A percentile compares a stretch with the other conserved stretches of the same genome.
These are phyloP conservation scores for Homarus gammarus DNA, from an alignment of 2,888 invertebrate genomes.

Conservation along the genomic window DNA sequence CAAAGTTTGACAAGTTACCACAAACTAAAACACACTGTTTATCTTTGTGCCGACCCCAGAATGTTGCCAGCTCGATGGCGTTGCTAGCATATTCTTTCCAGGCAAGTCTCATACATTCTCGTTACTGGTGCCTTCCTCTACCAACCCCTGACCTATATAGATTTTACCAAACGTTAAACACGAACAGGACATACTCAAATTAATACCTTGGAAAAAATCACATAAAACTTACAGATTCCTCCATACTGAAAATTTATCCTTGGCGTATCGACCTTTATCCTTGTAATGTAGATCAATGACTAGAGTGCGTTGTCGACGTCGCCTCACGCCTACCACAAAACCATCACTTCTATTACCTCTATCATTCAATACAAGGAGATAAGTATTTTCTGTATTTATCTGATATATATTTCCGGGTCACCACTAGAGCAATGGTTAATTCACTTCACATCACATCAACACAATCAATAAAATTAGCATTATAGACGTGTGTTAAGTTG, in stretches of 20 bases:
- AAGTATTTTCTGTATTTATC: neutral
- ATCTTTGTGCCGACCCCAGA: too few relatives aligned
- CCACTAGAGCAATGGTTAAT: neutral
- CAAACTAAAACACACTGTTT: too few relatives aligned
- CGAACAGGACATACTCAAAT: neutral
- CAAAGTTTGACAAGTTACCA: too few relatives aligned
- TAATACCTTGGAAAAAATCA: neutral
- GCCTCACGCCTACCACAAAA: neutral
- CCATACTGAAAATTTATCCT: neutral
- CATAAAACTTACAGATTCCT: neutral
- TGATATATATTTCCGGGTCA: neutral
- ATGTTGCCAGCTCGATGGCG: too few relatives aligned
- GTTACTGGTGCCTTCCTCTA: neutral
- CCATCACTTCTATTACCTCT: neutral
- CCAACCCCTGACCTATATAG: neutral
- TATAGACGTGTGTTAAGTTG: neutral
- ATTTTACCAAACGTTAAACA: too few relatives aligned
- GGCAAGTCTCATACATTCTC: neutral
- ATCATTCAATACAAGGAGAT: neutral
- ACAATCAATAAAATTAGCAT: neutral
- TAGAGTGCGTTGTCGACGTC: neutral
- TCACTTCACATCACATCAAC: neutral
- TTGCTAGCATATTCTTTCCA: neutral
- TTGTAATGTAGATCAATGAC: neutral
- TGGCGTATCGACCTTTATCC: neutral